phyloP scores from a whole-genome alignment of 2,113 vertebrate species.

The Fregata magnificens region DNA sequence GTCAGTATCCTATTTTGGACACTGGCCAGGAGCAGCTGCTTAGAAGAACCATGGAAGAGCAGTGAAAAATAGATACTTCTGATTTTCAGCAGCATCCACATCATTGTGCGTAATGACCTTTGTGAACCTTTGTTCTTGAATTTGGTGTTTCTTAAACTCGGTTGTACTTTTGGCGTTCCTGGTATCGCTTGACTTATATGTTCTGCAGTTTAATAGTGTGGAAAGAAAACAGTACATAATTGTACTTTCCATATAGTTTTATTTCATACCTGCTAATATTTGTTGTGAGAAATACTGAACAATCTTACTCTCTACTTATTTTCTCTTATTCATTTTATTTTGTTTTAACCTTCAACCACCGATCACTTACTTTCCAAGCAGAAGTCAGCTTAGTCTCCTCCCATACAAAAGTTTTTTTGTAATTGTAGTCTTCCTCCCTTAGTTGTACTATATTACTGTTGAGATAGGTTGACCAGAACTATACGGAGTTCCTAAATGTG shows the following conservation, averaged over 20 bases:
- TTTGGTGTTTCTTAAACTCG: background rate
- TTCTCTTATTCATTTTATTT: background rate
- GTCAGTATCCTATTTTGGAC: background rate
- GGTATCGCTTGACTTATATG: background rate
- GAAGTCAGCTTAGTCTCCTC: background rate
- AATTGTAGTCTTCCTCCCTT: background rate
- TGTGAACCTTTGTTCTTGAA: background rate
- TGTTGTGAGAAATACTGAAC: background rate
- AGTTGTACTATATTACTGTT: background rate
- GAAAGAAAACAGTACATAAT: background rate
- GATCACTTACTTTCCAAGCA: background rate
- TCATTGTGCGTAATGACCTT: background rate
- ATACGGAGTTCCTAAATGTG: background rate
- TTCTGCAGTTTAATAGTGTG: background rate
- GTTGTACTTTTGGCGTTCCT: background rate
- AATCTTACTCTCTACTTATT: background rate
- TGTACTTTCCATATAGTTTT: background rate
- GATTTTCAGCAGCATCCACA: background rate
- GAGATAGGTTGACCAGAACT: background rate
- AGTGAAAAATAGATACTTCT: background rate
- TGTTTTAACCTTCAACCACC: background rate
- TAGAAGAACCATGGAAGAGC: background rate
- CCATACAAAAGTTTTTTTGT: background rate
- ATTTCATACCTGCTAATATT: background rate
- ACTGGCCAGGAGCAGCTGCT: background rate